Evolutionary conservation across 2,888 invertebrate species (phyloP).

Genomic region (Cheilosia soror): DNA sequence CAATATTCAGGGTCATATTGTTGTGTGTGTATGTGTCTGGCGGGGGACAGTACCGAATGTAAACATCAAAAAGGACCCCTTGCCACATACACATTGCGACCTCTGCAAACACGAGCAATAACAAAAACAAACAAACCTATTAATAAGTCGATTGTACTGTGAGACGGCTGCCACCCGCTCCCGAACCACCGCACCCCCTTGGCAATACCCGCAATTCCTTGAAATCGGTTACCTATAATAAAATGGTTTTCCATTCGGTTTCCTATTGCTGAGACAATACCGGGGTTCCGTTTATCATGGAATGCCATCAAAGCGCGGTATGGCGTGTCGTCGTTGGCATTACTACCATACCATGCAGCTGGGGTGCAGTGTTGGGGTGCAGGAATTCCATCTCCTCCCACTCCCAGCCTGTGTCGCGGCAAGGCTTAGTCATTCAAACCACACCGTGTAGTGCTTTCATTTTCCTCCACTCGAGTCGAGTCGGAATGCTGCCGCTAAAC

Average conservation of each 20-base stretch:
- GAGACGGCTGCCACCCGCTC: slow-evolving; percentile 42
- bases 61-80: slow-evolving; percentile 60
- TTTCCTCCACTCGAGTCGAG: slow-evolving; percentile 36
- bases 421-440: slow-evolving; percentile 53
- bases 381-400: slow-evolving; percentile 45
- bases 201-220: slow-evolving; percentile 44
- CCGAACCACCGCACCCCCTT: background rate
- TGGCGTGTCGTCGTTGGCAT: slow-evolving; percentile 47
- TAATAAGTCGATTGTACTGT: slow-evolving; percentile 73
- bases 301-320: slow-evolving; percentile 68
- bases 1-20: slow-evolving; percentile 71
- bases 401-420: background rate
- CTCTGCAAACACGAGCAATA: slow-evolving; percentile 62
- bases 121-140: slow-evolving; percentile 75
- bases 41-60: slow-evolving; percentile 39
- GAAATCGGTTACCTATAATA: slow-evolving; percentile 70
- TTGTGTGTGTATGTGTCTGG: slow-evolving; percentile 33
- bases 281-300: slow-evolving; percentile 57
- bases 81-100: slow-evolving; percentile 23
- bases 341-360: slow-evolving; percentile 37
- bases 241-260: slow-evolving; percentile 50
- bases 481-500: slow-evolving; percentile 62
- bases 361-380: slow-evolving; percentile 43
- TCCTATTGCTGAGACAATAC: slow-evolving; percentile 47
- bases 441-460: slow-evolving; percentile 36